Conservation (phyloP, 2,888 invertebrate species). For the Erynnis tages region DNA sequence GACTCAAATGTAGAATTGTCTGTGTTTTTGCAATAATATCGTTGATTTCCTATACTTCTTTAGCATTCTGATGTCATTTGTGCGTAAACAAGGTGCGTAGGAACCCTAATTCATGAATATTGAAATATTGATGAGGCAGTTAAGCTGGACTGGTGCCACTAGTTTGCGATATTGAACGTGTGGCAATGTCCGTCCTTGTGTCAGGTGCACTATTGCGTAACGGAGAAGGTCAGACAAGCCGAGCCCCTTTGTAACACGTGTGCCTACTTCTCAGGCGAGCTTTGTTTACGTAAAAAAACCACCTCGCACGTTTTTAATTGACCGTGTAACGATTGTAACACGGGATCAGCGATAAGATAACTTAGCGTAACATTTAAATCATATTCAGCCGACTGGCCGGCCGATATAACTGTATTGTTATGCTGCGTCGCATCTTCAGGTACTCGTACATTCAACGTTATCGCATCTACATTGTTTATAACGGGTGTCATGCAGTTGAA, state of each 20-base stretch:
- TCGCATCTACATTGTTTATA: slow-evolving; percentile 15
- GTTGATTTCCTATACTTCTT: not conserved
- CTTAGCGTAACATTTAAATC: slow-evolving; percentile 18
- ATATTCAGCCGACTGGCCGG: not conserved
- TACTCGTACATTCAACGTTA: not conserved
- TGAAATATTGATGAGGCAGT: slow-evolving; percentile 11
- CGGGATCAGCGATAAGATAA: slow-evolving; percentile 27
- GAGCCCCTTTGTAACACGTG: slow-evolving; percentile 27
- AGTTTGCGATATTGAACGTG: slow-evolving; percentile 33
- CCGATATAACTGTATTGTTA: slow-evolving; percentile 1
- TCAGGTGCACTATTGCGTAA: slow-evolving; percentile 39
- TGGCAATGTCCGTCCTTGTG: slow-evolving; percentile 44
- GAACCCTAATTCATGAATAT: slow-evolving; percentile 10
- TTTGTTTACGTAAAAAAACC: slow-evolving; percentile 17
- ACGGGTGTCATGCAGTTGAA: not conserved
- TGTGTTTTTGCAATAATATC: no score
- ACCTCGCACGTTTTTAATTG: slow-evolving; percentile 5
- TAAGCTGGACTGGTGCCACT: slow-evolving; percentile 19
- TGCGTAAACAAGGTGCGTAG: not conserved
- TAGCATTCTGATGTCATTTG: not conserved
- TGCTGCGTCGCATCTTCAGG: not conserved
- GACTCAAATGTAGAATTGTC: not conserved
- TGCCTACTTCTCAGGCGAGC: slow-evolving; percentile 1
- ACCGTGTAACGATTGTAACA: slow-evolving; percentile 12
- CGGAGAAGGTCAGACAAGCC: slow-evolving; percentile 43